These are phyloP conservation scores for Podarcis muralis DNA, from an alignment of 2,113 vertebrate species.

Conservation along the genomic window DNA sequence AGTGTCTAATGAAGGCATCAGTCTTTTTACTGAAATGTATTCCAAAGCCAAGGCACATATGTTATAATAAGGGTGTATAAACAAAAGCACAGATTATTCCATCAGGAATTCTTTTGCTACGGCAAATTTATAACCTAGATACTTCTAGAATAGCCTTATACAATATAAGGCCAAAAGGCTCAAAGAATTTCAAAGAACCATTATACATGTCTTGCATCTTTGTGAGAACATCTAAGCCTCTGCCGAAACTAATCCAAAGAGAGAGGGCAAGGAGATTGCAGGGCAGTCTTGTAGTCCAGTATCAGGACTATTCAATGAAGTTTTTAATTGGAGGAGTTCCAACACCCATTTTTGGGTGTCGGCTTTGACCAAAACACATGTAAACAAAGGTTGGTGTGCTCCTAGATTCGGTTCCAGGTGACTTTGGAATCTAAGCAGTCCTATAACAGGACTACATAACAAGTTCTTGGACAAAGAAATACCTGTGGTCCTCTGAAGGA, in stretches of 20 bases:
- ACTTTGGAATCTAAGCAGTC: neutral
- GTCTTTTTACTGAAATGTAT: conserved; percentile 43
- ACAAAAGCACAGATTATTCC: conserved; percentile 43
- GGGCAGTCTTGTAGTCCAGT: neutral
- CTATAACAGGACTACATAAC: too few species aligned
- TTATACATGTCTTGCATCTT: neutral
- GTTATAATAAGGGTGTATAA: conserved; percentile 41
- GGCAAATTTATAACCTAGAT: conserved; percentile 45
- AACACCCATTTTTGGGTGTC: neutral
- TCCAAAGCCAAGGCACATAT: conserved; percentile 44
- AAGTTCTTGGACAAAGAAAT: too few species aligned
- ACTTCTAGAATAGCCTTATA: neutral
- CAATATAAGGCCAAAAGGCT: neutral
- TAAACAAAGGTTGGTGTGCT: neutral
- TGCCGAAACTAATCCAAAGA: neutral
- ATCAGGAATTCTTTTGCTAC: conserved; percentile 27
- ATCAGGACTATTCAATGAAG: neutral
- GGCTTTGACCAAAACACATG: neutral
- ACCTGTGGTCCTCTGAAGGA: too few species aligned
- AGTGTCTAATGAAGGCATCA: conserved; percentile 12
- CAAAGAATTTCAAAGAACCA: neutral
- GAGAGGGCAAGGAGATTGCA: neutral
- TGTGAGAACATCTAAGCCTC: neutral
- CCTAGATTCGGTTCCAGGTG: neutral
- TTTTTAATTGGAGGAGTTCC: neutral